Percentiles rank a stretch among this genome's conserved stretches.
These are phyloP conservation scores for Heliconius hewitsoni DNA, from an alignment of 1,140 invertebrate genomes.

Conservation along the genomic window DNA sequence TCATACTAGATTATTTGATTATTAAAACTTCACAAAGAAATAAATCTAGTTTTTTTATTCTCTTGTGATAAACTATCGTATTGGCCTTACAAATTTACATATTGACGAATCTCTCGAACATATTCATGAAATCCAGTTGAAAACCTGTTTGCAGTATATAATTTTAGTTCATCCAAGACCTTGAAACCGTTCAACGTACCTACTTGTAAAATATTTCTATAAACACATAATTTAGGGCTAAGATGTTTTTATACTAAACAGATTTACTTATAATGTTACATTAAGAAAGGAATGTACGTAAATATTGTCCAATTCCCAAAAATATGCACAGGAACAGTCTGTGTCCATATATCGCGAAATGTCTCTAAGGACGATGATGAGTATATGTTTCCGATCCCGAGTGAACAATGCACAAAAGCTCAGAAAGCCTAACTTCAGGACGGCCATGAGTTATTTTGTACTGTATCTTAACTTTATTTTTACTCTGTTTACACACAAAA, in stretches of 20 bases:
- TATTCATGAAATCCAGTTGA: conserved; percentile 11
- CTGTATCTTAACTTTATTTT: too few relatives aligned
- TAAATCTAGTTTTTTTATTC: background rate
- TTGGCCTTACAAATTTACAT: background rate
- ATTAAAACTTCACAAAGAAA: background rate
- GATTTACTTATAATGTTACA: background rate
- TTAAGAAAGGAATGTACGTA: background rate
- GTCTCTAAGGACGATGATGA: too few relatives aligned
- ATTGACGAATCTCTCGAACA: background rate
- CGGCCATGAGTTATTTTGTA: too few relatives aligned
- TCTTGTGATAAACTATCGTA: background rate
- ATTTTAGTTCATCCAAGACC: conserved; percentile 3
- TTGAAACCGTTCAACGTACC: background rate
- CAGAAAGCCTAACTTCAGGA: too few relatives aligned
- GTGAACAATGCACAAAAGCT: too few relatives aligned
- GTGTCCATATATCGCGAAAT: too few relatives aligned
- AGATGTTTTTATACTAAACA: background rate
- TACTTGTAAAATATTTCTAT: background rate
- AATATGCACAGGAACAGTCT: too few relatives aligned
- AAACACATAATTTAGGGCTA: background rate
- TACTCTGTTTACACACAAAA: too few relatives aligned
- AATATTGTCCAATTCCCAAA: background rate
- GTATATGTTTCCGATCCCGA: too few relatives aligned
- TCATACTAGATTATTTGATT: too few relatives aligned
- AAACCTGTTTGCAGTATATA: background rate